Conservation (phyloP, 2,797 vertebrate species). For the Sebastes matsubarae region DNA sequence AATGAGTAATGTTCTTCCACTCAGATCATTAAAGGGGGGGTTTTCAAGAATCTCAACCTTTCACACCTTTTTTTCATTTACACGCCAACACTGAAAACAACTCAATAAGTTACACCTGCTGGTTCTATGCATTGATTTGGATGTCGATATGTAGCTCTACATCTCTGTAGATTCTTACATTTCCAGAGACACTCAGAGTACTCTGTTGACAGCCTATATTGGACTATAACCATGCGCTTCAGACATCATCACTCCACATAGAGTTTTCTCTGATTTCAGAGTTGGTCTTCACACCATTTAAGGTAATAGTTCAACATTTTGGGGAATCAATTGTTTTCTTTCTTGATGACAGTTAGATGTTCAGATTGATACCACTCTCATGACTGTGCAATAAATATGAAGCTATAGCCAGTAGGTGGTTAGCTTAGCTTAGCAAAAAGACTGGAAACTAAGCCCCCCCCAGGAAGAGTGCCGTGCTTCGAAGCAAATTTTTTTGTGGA, state of each 20-base stretch:
- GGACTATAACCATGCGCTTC: background rate
- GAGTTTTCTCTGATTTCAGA: background rate
- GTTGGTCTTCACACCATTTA: background rate
- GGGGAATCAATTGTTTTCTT: background rate
- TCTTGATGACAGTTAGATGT: background rate
- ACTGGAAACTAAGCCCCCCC: background rate
- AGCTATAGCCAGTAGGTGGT: background rate
- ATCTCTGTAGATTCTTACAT: background rate
- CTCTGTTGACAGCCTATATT: background rate
- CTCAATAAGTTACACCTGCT: background rate
- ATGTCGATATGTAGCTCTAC: background rate
- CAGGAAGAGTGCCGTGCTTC: no score
- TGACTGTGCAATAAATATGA: background rate
- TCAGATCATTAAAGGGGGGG: constrained; percentile 8
- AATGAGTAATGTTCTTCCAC: constrained; percentile 43
- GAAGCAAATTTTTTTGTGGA: no score
- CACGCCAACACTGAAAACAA: background rate
- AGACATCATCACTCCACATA: background rate
- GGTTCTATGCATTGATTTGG: background rate
- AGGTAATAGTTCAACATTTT: background rate
- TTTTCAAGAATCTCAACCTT: constrained; percentile 5
- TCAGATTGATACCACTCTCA: background rate
- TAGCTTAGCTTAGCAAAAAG: no score
- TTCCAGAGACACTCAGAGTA: background rate
- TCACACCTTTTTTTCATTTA: constrained; percentile 4